Evolutionary conservation across 2,888 invertebrate species (phyloP).

Genomic region (Masnerella sp.): DNA sequence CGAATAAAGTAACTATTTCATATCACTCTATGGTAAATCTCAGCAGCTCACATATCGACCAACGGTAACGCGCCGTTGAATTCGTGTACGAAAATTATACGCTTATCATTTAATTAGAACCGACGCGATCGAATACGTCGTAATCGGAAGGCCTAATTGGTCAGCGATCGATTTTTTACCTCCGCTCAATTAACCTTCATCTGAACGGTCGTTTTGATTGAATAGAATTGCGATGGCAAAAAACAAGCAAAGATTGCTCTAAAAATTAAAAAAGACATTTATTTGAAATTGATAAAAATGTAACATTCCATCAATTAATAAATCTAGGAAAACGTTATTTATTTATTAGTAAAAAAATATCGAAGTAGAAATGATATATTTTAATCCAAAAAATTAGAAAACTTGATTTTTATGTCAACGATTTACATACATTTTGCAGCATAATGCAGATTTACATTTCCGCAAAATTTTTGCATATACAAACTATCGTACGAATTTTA

Average conservation of each 20-base stretch:
- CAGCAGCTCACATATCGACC: conserved; percentile 20
- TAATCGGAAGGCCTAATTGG: conserved; percentile 1
- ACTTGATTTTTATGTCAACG: too few relatives aligned
- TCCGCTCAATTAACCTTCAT: conserved; percentile 30
- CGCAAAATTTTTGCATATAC: too few relatives aligned
- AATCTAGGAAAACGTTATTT: too few relatives aligned
- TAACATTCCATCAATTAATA: too few relatives aligned
- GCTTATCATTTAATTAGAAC: conserved; percentile 2
- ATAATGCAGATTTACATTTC: conserved; percentile 40
- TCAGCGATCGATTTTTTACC: conserved; percentile 16
- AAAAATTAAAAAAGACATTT: too few relatives aligned
- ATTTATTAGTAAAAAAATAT: too few relatives aligned
- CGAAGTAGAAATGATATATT: conserved; percentile 30
- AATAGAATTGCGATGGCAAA: too few relatives aligned
- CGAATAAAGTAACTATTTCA: neutral
- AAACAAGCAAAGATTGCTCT: too few relatives aligned
- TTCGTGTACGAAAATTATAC: neutral
- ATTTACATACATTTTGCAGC: too few relatives aligned
- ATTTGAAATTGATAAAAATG: too few relatives aligned
- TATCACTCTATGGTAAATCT: conserved; percentile 33
- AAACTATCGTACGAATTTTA: too few relatives aligned
- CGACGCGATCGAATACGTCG: neutral
- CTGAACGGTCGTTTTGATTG: too few relatives aligned
- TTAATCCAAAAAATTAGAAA: conserved; percentile 48
- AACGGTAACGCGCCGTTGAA: conserved; percentile 15